Evolutionary conservation across 2,113 vertebrate genomes (phyloP).

Genomic region (Psilopogon haemacephalus): DNA sequence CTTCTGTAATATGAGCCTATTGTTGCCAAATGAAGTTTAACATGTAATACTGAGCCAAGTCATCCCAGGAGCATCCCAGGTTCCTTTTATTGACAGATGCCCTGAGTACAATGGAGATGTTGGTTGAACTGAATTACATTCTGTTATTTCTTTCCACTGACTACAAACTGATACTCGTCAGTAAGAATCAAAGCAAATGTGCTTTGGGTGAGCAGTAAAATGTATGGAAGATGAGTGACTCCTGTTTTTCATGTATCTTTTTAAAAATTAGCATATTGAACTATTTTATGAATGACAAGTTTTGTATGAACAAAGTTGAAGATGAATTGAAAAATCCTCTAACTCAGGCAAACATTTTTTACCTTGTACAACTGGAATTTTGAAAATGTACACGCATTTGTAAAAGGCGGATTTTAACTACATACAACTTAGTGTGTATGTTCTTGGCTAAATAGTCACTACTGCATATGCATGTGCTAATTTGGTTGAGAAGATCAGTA

Average conservation of each 20-base stretch:
- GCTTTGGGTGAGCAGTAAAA: neutral
- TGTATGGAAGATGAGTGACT: neutral
- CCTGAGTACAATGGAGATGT: neutral
- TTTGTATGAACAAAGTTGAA: neutral
- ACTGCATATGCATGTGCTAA: neutral
- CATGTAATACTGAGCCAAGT: neutral
- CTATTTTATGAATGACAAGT: neutral
- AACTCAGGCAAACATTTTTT: neutral
- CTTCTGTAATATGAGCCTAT: neutral
- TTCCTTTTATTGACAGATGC: conserved; percentile 2
- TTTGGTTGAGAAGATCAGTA: neutral
- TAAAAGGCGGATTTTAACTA: neutral
- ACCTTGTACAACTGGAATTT: neutral
- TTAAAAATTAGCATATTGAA: neutral
- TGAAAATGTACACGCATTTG: neutral
- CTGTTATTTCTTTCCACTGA: neutral
- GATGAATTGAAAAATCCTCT: neutral
- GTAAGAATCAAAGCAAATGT: neutral
- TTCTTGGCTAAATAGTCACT: neutral
- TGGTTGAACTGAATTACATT: neutral
- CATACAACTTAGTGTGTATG: neutral
- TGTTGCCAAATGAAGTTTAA: neutral
- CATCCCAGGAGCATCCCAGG: neutral
- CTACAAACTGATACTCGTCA: neutral
- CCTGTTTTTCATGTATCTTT: neutral